Evolutionary conservation across 2,888 invertebrate genomes (phyloP), one percentile per base, ranked within the genome.

Genomic region (Mythimna loreyi): DNA sequence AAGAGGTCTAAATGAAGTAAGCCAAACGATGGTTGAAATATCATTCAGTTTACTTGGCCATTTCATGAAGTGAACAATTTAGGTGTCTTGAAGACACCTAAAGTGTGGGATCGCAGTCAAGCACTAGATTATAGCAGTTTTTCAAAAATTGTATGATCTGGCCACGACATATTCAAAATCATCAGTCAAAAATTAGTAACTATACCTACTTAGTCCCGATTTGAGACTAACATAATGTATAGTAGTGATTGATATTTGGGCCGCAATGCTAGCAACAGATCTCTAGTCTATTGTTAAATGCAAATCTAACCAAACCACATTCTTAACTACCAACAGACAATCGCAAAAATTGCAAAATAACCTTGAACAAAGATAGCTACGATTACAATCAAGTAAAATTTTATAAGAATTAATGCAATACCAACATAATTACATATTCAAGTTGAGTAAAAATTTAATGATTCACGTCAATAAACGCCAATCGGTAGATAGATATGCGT

Each of bases 381-480:
- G 65, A 62, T 77, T 62, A 59, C 23, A 60, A 63, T 56, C 21
- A 25, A 69, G 21, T 64, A 57, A 69, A 56, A 57, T 59, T 75
- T 45, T 7, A 47, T 53, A 58, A 59, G 58, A 4, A 45, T 45
- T 19, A n/a, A 45, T n/a, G 43, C n/a, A 45, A 45, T 52, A 70
- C 33, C 58, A 70, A 50, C 45, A 64, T 55, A 75, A 56, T 60
- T 52, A 65, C 21, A 16, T 57, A 68, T 72, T 50, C 60, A 40
- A 40, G 40, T 56, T 61, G 43, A 58, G 64, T 25, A 72, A 72
- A 43, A 25, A 33, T 28, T 36, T 40, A 40, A 63, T 71, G 73
- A 80, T 53, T 82, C 75, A 70, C 25, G n/a, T 13, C 72, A 62
- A 75, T 70, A 59, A 53, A 67, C 25, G 30, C 19, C 56, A 57